Conservation (phyloP, 2,113 vertebrate species). For the Pyrgilauda ruficollis region DNA sequence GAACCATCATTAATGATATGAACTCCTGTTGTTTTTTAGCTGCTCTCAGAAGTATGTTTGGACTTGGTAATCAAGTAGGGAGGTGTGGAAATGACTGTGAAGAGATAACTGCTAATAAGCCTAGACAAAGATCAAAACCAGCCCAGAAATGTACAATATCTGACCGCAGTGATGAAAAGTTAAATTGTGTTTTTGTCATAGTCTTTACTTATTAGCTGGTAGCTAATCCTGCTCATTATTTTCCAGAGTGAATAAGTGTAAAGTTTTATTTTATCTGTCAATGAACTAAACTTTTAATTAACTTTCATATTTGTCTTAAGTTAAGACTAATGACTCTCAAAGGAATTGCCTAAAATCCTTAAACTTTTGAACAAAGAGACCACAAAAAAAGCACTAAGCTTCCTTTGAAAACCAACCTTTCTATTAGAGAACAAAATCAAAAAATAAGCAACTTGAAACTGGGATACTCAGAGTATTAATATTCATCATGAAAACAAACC, state of each 20-base stretch:
- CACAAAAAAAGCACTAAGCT: neutral
- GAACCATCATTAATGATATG: neutral
- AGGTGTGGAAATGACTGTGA: neutral
- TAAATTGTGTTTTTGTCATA: neutral
- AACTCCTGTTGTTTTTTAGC: neutral
- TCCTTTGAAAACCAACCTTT: constrained; percentile 35
- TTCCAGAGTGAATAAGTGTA: neutral
- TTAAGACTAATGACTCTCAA: constrained; percentile 43
- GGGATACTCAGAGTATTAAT: neutral
- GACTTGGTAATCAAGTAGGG: neutral
- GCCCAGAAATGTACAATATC: neutral
- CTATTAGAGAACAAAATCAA: neutral
- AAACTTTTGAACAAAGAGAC: constrained; percentile 34
- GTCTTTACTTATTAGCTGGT: constrained; percentile 22
- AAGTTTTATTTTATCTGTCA: constrained; percentile 50
- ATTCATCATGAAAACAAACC: constrained; percentile 7
- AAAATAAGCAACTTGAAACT: neutral
- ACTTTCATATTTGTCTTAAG: constrained; percentile 41
- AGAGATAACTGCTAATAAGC: neutral
- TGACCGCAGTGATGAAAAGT: neutral
- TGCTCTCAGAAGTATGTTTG: neutral
- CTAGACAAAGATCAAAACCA: constrained; percentile 19
- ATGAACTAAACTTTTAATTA: constrained; percentile 59
- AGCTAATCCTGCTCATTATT: constrained; percentile 36
- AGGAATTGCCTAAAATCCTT: constrained; percentile 33